Conservation (phyloP, 2,113 vertebrate genomes). For the Melospiza melodia region DNA sequence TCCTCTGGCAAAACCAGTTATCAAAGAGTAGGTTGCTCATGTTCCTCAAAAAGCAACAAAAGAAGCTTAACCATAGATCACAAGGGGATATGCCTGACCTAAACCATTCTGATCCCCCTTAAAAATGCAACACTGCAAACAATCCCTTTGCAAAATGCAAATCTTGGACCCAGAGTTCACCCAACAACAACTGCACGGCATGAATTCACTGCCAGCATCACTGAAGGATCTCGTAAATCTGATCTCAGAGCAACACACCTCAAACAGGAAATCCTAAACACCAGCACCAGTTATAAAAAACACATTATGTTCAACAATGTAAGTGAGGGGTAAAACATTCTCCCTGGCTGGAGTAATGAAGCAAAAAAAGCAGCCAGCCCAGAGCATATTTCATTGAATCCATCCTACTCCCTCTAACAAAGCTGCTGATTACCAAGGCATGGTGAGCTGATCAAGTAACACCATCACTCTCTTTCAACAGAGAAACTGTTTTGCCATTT, state of each 20-base stretch:
- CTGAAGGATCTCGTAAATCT: background rate
- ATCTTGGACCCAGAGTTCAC: background rate
- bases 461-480: constrained; percentile 51
- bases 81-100: background rate
- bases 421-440: constrained; percentile 10
- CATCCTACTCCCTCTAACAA: background rate
- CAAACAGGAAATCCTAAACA: constrained; percentile 39
- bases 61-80: background rate
- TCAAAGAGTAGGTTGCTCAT: background rate
- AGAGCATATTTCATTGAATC: background rate
- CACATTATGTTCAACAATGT: background rate
- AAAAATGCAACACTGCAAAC: background rate
- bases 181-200: background rate
- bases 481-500: constrained; percentile 34
- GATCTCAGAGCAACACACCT: constrained; percentile 4
- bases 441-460: constrained; percentile 39
- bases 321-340: background rate
- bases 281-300: constrained; percentile 8
- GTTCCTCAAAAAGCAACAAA: background rate
- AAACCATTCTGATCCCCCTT: background rate
- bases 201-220: background rate
- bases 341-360: background rate
- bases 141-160: background rate
- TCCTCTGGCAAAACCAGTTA: background rate
- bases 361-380: background rate